phyloP scores from a whole-genome alignment of 2,113 vertebrate species.

The Cygnus buccinator region DNA sequence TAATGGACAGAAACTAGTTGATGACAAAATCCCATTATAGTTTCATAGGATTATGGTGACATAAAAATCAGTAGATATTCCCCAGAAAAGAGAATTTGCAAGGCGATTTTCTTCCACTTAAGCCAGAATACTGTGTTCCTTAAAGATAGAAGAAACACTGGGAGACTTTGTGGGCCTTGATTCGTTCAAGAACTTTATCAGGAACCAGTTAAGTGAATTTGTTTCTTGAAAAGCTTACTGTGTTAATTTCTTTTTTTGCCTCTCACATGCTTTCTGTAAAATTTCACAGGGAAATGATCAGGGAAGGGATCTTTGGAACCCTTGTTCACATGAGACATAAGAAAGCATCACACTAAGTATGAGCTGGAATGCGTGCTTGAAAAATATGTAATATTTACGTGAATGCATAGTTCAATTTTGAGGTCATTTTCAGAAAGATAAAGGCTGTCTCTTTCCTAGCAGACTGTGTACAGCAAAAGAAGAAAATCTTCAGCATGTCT shows the following conservation, averaged over 20 bases:
- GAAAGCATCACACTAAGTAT: not conserved
- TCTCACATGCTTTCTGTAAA: not conserved
- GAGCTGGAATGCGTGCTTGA: not conserved
- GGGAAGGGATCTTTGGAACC: not conserved
- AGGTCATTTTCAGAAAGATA: not conserved
- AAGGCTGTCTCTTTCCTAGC: not conserved
- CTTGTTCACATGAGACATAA: not conserved
- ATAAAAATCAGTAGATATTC: not conserved
- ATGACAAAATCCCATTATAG: rapidly evolving
- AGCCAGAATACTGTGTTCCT: not conserved
- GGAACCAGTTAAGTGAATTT: not conserved
- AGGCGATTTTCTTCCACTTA: not conserved
- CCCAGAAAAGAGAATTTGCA: slow-evolving; percentile 12
- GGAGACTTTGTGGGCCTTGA: not conserved
- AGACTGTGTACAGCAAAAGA: not conserved
- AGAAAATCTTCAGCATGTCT: not conserved
- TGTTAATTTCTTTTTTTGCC: not conserved
- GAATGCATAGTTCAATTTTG: not conserved
- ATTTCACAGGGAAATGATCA: not conserved
- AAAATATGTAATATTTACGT: not conserved
- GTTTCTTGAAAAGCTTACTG: slow-evolving; percentile 5
- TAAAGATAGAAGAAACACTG: not conserved
- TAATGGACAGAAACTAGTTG: not conserved
- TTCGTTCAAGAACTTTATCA: not conserved
- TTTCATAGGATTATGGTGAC: not conserved